Conservation (phyloP, 2,888 invertebrate species). For the Catocala fraxini region DNA sequence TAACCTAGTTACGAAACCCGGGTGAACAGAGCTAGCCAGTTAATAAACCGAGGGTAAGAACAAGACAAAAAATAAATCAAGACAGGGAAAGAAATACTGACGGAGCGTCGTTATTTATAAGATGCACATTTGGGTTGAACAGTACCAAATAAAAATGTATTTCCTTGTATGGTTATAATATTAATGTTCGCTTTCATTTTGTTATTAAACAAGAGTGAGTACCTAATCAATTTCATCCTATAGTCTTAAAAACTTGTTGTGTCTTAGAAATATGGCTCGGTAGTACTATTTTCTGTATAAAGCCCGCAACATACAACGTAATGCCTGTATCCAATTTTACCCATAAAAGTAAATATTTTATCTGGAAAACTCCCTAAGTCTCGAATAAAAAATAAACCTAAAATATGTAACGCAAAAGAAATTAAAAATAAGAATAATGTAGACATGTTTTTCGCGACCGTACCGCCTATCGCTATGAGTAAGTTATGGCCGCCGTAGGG, state of each 20-base stretch:
- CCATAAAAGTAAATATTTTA: conserved; percentile 45
- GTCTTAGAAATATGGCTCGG: no score
- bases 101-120: conserved; percentile 83
- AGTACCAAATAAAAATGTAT: conserved; percentile 82
- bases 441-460: conserved; percentile 83
- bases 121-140: conserved; percentile 86
- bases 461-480: conserved; percentile 88
- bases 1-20: conserved; percentile 54
- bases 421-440: conserved; percentile 68
- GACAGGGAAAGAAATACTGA: conserved; percentile 77
- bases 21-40: conserved; percentile 73
- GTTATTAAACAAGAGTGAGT: conserved; percentile 20
- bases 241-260: not conserved
- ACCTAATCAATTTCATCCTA: no score
- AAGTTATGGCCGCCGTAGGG: conserved; percentile 87
- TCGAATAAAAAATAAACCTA: conserved; percentile 46
- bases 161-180: conserved; percentile 74
- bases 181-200: conserved; percentile 57
- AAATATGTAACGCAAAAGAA: conserved; percentile 53
- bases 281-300: conserved; percentile 1
- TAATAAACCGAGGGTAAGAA: conserved; percentile 74
- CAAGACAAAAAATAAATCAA: conserved; percentile 72
- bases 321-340: conserved; percentile 28
- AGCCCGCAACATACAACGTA: not conserved
- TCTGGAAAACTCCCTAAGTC: conserved; percentile 30